Conservation (phyloP, 2,113 vertebrate species). For the Erythrocebus patas region DNA sequence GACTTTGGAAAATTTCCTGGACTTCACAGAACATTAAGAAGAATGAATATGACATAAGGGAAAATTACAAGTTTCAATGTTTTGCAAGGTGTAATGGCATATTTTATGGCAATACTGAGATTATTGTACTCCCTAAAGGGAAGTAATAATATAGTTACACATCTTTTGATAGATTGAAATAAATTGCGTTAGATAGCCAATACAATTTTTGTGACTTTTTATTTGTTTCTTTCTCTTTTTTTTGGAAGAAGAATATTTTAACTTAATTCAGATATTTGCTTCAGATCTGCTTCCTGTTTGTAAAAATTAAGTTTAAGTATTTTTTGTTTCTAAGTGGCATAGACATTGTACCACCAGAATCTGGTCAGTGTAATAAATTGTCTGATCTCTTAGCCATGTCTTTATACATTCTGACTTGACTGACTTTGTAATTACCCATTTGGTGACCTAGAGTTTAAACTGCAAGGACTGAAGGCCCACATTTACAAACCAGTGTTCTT, state of each 20-base stretch:
- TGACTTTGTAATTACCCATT: not conserved
- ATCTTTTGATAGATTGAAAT: constrained; percentile 27
- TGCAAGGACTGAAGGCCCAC: not conserved
- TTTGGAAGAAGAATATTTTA: not conserved
- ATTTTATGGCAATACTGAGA: constrained; percentile 24
- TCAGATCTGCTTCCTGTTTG: not conserved
- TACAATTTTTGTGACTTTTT: not conserved
- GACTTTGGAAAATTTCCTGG: not conserved
- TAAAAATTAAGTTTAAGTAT: not conserved
- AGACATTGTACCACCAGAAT: not conserved
- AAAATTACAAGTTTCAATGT: not conserved
- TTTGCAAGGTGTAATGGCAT: not conserved
- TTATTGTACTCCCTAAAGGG: not conserved
- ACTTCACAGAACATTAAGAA: constrained; percentile 8
- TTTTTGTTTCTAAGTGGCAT: not conserved
- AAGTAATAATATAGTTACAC: not conserved
- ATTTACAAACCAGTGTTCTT: not conserved
- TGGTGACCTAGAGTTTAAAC: not conserved
- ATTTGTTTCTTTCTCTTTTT: not conserved
- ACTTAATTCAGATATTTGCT: not conserved
- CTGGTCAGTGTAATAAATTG: not conserved
- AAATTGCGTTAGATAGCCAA: not conserved
- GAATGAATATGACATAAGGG: not conserved
- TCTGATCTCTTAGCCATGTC: not conserved
- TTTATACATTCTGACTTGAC: not conserved